Conservation (phyloP, 2,797 vertebrate species). For the Pseudochirops corinnae region DNA sequence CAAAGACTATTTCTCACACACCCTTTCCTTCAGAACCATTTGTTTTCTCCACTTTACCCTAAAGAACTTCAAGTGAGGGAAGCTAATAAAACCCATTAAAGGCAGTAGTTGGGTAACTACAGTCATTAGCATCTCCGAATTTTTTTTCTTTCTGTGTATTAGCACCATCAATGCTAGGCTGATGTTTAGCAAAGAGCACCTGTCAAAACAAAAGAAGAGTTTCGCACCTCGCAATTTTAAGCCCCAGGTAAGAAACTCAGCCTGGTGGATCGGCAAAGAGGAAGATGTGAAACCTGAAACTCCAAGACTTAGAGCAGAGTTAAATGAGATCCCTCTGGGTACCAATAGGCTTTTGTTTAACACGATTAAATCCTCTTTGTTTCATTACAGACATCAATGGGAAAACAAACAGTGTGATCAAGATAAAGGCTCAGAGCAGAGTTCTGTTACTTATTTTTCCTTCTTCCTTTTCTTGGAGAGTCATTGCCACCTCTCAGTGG, state of each 20-base stretch:
- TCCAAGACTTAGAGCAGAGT: conserved; percentile 81
- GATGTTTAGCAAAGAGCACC: conserved; percentile 87
- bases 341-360: conserved; percentile 87
- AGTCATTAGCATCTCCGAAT: conserved; percentile 82
- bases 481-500: conserved; percentile 81
- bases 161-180: conserved; percentile 75
- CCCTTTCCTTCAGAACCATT: conserved; percentile 66
- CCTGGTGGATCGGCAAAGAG: conserved; percentile 81
- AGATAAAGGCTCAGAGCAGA: conserved; percentile 85
- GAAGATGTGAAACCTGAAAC: conserved; percentile 87
- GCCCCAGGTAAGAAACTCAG: conserved; percentile 88
- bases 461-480: conserved; percentile 68
- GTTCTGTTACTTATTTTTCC: conserved; percentile 76
- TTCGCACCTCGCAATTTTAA: conserved; percentile 87
- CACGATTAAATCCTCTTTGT: conserved; percentile 90
- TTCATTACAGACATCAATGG: conserved; percentile 86
- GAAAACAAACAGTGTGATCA: conserved; percentile 88
- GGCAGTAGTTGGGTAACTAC: conserved; percentile 80
- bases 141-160: conserved; percentile 78
- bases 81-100: conserved; percentile 83
- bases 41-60: conserved; percentile 77
- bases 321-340: conserved; percentile 88
- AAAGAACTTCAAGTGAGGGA: conserved; percentile 76
- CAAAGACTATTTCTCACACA: conserved; percentile 62
- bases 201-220: conserved; percentile 90